Evolutionary conservation across 2,888 invertebrate species (phyloP).

Genomic region (Diaperis boleti): DNA sequence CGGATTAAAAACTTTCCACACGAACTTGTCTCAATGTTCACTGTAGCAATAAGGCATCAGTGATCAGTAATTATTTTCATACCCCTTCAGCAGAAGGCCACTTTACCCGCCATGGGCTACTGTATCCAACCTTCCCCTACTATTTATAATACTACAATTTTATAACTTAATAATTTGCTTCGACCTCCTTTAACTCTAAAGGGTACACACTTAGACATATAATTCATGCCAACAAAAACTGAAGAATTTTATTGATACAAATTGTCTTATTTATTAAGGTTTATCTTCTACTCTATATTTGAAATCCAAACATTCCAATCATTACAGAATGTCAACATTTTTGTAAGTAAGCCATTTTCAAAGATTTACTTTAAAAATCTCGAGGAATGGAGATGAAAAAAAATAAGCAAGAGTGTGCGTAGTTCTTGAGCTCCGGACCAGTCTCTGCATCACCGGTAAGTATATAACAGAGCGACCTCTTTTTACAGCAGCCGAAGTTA

Average conservation of each 20-base stretch:
- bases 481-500: slow-evolving; percentile 57
- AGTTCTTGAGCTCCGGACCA: slow-evolving; percentile 46
- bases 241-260: too few relatives aligned
- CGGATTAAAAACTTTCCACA: too few relatives aligned
- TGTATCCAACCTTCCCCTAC: too few relatives aligned
- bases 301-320: background rate
- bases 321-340: background rate
- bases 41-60: too few relatives aligned
- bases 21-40: too few relatives aligned
- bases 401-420: slow-evolving; percentile 2
- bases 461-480: slow-evolving; percentile 37
- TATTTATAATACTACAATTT: too few relatives aligned
- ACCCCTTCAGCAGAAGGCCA: too few relatives aligned
- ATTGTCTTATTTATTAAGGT: background rate
- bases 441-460: slow-evolving; percentile 25
- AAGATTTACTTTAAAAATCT: background rate
- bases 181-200: too few relatives aligned
- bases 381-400: background rate
- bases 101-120: too few relatives aligned
- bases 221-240: background rate
- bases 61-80: too few relatives aligned
- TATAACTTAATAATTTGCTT: too few relatives aligned
- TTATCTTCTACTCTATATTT: background rate
- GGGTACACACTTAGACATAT: background rate
- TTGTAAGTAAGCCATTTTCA: background rate